Percentiles rank a stretch among this genome's conserved stretches.
Evolutionary conservation across 2,113 vertebrate species (phyloP).

Genomic region (Notothenia rossii): DNA sequence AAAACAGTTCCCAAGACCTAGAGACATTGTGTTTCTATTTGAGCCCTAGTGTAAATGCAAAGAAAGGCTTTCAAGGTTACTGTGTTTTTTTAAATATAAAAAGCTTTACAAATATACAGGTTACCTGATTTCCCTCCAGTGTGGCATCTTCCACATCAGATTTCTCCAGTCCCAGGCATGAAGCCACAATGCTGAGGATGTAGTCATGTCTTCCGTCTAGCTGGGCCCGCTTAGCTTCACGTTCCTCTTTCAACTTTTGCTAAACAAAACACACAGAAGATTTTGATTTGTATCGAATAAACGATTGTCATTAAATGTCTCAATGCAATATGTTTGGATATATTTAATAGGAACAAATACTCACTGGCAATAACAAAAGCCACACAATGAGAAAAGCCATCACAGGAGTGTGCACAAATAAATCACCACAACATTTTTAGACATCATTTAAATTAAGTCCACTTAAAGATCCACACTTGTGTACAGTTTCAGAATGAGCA

Average conservation of each 20-base stretch:
- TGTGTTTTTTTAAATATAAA: too few relatives aligned
- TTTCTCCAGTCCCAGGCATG: slow-evolving; percentile 89
- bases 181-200: slow-evolving; percentile 88
- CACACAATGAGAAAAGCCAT: background rate
- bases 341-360: background rate
- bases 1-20: background rate
- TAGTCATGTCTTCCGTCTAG: slow-evolving; percentile 93
- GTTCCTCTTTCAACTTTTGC: slow-evolving; percentile 96
- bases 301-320: background rate
- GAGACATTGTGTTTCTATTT: background rate
- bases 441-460: too few relatives aligned
- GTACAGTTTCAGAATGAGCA: background rate
- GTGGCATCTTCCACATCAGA: slow-evolving; percentile 91
- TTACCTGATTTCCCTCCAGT: slow-evolving; percentile 92
- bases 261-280: slow-evolving; percentile 70
- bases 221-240: slow-evolving; percentile 89
- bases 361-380: background rate
- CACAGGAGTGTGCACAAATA: background rate
- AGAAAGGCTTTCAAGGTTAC: too few relatives aligned
- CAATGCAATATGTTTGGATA: background rate
- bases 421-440: background rate
- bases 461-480: too few relatives aligned
- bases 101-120: too few relatives aligned
- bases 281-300: background rate
- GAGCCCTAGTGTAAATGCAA: background rate